Evolutionary conservation across 2,888 invertebrate species (phyloP).

Genomic region (Cylloceria caligata): DNA sequence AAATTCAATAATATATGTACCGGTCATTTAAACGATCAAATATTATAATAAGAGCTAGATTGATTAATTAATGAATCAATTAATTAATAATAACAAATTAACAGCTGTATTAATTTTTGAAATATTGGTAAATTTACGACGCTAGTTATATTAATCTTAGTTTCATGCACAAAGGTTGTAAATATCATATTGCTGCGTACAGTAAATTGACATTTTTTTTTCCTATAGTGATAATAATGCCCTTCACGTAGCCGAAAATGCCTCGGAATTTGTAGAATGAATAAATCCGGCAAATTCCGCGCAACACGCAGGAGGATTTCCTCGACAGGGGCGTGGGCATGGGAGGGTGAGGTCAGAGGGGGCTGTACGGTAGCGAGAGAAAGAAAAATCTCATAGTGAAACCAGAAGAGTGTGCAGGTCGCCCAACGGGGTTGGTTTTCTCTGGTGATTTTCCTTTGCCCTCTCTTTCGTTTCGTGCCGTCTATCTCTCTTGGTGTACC

Average conservation of each 20-base stretch:
- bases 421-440: slow-evolving; percentile 42
- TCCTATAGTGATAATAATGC: neutral
- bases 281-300: slow-evolving; percentile 47
- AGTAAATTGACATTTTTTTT: neutral
- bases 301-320: slow-evolving; percentile 53
- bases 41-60: too few relatives aligned
- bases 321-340: slow-evolving; percentile 39
- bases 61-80: too few relatives aligned
- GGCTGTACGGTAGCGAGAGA: neutral
- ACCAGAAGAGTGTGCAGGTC: slow-evolving; percentile 50
- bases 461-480: slow-evolving; percentile 29
- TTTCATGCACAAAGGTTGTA: too few relatives aligned
- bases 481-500: slow-evolving; percentile 43
- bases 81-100: too few relatives aligned
- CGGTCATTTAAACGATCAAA: too few relatives aligned
- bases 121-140: too few relatives aligned
- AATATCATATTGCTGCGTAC: too few relatives aligned
- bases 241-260: neutral
- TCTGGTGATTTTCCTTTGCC: slow-evolving; percentile 46
- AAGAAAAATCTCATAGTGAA: slow-evolving; percentile 58
- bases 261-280: slow-evolving; percentile 31
- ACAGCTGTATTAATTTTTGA: too few relatives aligned
- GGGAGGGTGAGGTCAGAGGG: neutral
- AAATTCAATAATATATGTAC: too few relatives aligned
- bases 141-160: too few relatives aligned